These are phyloP conservation scores for Mustela lutreola DNA, from an alignment of 2,113 vertebrate species.

Conservation along the genomic window DNA sequence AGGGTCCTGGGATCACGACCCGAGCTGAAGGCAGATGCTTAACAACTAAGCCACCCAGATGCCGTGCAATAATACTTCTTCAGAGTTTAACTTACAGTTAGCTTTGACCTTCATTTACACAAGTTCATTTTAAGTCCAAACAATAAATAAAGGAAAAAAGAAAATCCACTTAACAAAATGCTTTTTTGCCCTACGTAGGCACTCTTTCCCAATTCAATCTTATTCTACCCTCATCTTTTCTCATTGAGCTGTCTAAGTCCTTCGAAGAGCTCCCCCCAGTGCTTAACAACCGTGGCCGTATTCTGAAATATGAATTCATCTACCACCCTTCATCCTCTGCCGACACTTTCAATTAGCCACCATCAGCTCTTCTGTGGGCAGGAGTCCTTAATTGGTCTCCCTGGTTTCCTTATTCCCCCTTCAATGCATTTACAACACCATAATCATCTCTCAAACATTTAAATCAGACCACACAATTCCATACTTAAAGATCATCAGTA, in stretches of 20 bases:
- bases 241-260: not conserved
- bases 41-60: no score
- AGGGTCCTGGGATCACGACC: no score
- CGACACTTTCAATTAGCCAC: not conserved
- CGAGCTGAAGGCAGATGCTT: no score
- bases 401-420: not conserved
- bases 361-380: not conserved
- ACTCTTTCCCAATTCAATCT: not conserved
- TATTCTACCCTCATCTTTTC: not conserved
- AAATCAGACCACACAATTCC: not conserved
- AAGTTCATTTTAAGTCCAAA: conserved; percentile 11
- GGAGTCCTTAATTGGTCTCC: not conserved
- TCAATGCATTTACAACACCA: not conserved
- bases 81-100: not conserved
- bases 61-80: not conserved
- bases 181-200: not conserved
- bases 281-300: not conserved
- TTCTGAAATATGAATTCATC: not conserved
- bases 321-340: not conserved
- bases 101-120: not conserved
- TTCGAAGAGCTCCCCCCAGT: not conserved
- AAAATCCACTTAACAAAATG: not conserved
- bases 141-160: not conserved
- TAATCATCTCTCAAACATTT: not conserved
- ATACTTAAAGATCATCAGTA: not conserved